Base-by-base conservation (phyloP, 2,797 vertebrate species). In the Chaetophractus vellerosus region DNA sequence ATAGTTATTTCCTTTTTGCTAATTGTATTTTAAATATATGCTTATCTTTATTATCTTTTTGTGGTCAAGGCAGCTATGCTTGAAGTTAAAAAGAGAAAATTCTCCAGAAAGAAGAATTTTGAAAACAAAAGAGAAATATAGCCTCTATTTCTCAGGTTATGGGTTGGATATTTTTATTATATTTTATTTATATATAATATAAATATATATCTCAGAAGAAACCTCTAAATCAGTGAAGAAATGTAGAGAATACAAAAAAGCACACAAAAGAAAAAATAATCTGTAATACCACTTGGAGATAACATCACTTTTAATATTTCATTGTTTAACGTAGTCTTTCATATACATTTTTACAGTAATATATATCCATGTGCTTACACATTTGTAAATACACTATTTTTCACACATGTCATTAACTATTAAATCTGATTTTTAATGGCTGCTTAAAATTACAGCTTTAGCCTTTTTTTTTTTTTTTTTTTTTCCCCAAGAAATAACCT, bases 1-100 rank as follows among this genome's bases (percentile, higher is more conserved):
- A 68, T 85, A 52, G 14, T 86, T 68, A n/a, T 66, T 80, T 71
- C 63, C 41, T 86, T 79, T 87, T 52, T 89, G 26, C 33, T 78
- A 16, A 45, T 52, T 55, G 8, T 83, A 71, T 83, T 83, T 87
- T 93, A 80, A 94, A 80, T 55, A 38, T 59, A 59, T 69, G 41
- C 33, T 64, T 85, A 66, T 23, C 75, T 88, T 84, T 66, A 48
- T 72, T 86, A 38, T 90, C 41, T 79, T 59, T 52, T 88, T 88
- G 33, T 68, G 21, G 88, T 85, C 83, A 80, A 84, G 87, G 82
- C 7, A 80, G 2, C 63, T 88, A 6, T 72, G 69, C 28, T 61
- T 95, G 68, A 83, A 93, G 61, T 78, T 92, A 75, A 91, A 61
- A 69, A 64, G 74, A 74, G 50, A 91, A 94, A 18, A 88, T 5